A percentile compares a stretch with the other conserved stretches of the same genome.
phyloP scores from a whole-genome alignment of 2,888 invertebrate species.

The Mythimna loreyi region DNA sequence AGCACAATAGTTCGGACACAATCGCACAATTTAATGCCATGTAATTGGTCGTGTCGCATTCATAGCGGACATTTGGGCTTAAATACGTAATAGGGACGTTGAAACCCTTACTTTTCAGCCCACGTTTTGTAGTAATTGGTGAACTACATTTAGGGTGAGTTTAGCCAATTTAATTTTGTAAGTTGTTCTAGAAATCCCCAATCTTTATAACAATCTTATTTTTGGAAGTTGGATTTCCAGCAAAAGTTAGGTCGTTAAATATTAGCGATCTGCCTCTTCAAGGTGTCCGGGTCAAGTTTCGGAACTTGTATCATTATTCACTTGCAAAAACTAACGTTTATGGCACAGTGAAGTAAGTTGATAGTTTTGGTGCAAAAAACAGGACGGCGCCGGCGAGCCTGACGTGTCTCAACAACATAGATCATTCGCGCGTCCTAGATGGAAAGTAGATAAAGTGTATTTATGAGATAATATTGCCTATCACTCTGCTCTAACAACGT shows the following conservation, averaged over 20 bases:
- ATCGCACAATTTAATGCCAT: constrained; percentile 74
- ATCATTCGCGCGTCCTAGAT: constrained; percentile 74
- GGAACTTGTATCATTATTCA: constrained; percentile 45
- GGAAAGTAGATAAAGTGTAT: constrained; percentile 68
- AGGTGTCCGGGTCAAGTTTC: constrained; percentile 37
- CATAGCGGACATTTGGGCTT: constrained; percentile 64
- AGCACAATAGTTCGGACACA: constrained; percentile 73
- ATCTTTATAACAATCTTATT: neutral
- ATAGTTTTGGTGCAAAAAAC: constrained; percentile 64
- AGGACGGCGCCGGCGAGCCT: constrained; percentile 74
- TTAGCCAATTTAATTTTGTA: constrained; percentile 1
- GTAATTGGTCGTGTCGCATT: constrained; percentile 79
- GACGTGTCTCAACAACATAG: constrained; percentile 72
- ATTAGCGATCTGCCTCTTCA: constrained; percentile 9
- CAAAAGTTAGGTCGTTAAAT: neutral
- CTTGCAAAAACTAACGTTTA: constrained; percentile 50
- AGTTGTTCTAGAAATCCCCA: too few species aligned
- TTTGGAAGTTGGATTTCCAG: neutral
- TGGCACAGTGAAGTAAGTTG: constrained; percentile 42
- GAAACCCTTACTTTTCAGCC: constrained; percentile 44
- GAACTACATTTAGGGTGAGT: constrained; percentile 2
- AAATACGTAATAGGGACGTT: constrained; percentile 33
- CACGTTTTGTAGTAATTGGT: constrained; percentile 2
- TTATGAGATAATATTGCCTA: constrained; percentile 57
- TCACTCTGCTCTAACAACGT: constrained; percentile 48